Evolutionary conservation across 1,140 invertebrate genomes (phyloP).

Genomic region (Andrena cerasifolii): DNA sequence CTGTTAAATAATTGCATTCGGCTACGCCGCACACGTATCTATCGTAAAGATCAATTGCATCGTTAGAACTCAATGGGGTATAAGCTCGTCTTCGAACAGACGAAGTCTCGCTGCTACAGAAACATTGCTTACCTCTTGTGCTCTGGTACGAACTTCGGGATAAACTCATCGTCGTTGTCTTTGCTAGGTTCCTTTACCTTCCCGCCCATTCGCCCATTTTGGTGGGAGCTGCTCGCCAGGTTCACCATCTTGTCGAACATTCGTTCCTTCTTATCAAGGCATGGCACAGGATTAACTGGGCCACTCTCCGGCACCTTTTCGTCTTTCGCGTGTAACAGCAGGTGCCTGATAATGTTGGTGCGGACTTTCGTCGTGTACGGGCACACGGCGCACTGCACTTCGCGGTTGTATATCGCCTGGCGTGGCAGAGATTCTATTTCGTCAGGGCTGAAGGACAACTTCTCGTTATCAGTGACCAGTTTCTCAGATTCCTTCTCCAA

Average conservation of each 20-base stretch:
- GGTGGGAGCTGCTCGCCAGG: constrained; percentile 88
- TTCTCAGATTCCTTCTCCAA: constrained; percentile 66
- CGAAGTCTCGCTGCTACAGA: not conserved
- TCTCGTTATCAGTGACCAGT: constrained; percentile 69
- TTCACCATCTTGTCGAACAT: constrained; percentile 94
- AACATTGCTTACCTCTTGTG: constrained; percentile 80
- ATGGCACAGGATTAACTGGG: constrained; percentile 90
- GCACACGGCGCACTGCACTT: constrained; percentile 86
- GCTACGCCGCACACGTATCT: constrained; percentile 87
- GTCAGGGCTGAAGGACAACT: constrained; percentile 82
- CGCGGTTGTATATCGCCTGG: constrained; percentile 85
- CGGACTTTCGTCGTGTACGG: constrained; percentile 88
- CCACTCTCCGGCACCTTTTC: constrained; percentile 84
- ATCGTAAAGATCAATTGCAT: constrained; percentile 15
- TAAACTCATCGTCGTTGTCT: constrained; percentile 62
- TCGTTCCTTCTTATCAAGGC: constrained; percentile 88
- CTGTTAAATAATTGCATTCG: constrained; percentile 88
- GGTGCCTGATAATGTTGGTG: constrained; percentile 88
- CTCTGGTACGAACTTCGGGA: constrained; percentile 86
- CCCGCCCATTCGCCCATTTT: constrained; percentile 80
- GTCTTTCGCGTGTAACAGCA: constrained; percentile 86
- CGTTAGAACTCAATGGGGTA: no score
- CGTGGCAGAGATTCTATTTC: constrained; percentile 86
- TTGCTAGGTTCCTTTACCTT: constrained; percentile 66
- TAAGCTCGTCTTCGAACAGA: not conserved